Conservation (phyloP, 35 echinoderm and acorn worm species). For the Strongylocentrotus purpuratus region DNA sequence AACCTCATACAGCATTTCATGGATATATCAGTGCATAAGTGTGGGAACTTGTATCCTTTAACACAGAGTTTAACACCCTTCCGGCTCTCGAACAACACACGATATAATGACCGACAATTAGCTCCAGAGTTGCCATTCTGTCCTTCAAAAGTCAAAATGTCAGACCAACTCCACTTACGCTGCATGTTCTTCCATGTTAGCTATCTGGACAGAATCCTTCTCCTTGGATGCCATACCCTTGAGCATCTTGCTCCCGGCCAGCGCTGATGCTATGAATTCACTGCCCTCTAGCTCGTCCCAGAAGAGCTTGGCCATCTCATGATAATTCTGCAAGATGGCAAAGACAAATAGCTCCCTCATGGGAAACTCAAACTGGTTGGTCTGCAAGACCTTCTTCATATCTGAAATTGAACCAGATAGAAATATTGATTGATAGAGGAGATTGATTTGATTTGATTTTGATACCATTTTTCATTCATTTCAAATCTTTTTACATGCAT, state of each 20-base stretch:
- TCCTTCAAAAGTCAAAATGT: background rate
- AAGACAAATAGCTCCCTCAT: slow-evolving; percentile 88
- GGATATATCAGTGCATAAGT: too few relatives aligned
- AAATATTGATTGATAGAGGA: too few relatives aligned
- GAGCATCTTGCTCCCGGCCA: slow-evolving; percentile 83
- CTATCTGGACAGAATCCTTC: slow-evolving; percentile 65
- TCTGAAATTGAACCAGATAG: background rate
- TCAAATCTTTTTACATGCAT: too few relatives aligned
- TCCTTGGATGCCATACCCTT: slow-evolving; percentile 87
- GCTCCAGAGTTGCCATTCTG: too few relatives aligned
- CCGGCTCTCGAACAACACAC: too few relatives aligned
- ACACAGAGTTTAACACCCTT: too few relatives aligned
- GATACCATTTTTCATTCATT: too few relatives aligned
- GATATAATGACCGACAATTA: too few relatives aligned
- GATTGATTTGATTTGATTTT: too few relatives aligned
- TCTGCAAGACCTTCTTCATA: background rate
- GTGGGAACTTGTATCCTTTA: too few relatives aligned
- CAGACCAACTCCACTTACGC: slow-evolving; percentile 65
- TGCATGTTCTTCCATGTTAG: slow-evolving; percentile 56
- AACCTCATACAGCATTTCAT: too few relatives aligned
- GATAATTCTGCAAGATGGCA: slow-evolving; percentile 75
- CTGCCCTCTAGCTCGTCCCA: slow-evolving; percentile 93
- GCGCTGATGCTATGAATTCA: slow-evolving; percentile 79
- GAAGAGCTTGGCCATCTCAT: slow-evolving; percentile 84
- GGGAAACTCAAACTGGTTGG: slow-evolving; percentile 69